These are phyloP conservation scores for Phymatocera aterrima DNA, from an alignment of 2,888 invertebrate genomes.

Conservation along the genomic window DNA sequence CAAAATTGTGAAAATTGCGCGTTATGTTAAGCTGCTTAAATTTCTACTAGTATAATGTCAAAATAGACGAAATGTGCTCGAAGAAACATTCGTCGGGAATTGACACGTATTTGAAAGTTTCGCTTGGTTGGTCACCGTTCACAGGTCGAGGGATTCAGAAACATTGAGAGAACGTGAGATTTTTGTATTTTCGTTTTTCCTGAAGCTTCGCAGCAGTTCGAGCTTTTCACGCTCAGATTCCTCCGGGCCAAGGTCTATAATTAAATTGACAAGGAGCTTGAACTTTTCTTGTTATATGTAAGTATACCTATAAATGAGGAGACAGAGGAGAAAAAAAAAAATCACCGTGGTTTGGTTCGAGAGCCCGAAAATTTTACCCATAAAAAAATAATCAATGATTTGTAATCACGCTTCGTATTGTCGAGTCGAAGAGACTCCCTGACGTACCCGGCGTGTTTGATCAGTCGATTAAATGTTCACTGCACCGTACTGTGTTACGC, in stretches of 20 bases:
- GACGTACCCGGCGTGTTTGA: not conserved
- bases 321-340: not conserved
- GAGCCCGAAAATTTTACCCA: not conserved
- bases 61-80: not conserved
- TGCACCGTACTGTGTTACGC: not conserved
- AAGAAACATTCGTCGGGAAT: not conserved
- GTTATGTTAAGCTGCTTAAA: not conserved
- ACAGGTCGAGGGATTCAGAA: not conserved
- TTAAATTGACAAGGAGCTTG: not conserved
- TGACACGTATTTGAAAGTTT: not conserved
- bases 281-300: no score
- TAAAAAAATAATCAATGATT: conserved; percentile 1
- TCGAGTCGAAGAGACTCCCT: not conserved
- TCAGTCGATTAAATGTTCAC: not conserved
- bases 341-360: not conserved
- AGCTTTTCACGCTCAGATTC: not conserved
- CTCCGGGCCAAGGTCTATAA: not conserved
- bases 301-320: not conserved
- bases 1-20: not conserved
- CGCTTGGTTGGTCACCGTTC: not conserved
- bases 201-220: not conserved
- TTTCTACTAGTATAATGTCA: not conserved
- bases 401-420: conserved; percentile 10
- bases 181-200: not conserved
- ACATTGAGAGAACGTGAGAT: not conserved